Evolutionary conservation across 2,113 vertebrate genomes (phyloP), one percentile per base, ranked within the genome.

Genomic region (Fregetta grallaria): DNA sequence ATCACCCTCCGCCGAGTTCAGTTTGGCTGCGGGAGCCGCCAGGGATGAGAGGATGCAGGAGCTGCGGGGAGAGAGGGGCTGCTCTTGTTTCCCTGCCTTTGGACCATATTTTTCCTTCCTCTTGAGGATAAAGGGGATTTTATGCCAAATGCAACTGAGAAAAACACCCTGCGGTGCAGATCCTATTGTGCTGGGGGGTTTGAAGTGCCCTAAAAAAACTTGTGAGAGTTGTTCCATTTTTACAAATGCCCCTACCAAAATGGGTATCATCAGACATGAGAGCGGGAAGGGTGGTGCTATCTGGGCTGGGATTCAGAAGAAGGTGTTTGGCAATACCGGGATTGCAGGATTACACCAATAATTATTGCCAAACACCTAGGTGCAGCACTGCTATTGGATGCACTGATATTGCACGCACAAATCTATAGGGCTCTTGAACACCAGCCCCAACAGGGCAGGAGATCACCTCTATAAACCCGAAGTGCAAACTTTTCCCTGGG

Each of bases 311-410:
- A 22, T 59, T 62, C 47, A 50, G 47, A 5, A 61, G 27, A 49
- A 73, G 32, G 66, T 7, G 26, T 20, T 32, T 47, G 52, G 27
- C 6, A 59, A 21, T 10, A n/a, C 27, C 2, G 1, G 13, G 6
- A 38, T 7, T 42, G 53, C 19, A 61, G 40, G 45, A 66, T 25
- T 71, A 29, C 34, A 30, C 13, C 66, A 9, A 1, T n/a, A 55
- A 70, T 68, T 52, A 34, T 22, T 53, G 53, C 32, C 36, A 27
- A 50, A 26, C 22, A 15, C 34, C 18, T 4, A 7, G 22, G 14
- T 13, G n/a, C 5, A n/a, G 42, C 26, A 15, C 25, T 4, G 1
- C 25, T 32, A 13, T 8, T 0, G 2, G n/a, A 32, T 4, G 18
- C 27, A 15, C 42, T 23, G 27, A 44, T 44, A 26, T 21, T 6